phyloP scores from a whole-genome alignment of 2,888 invertebrate species.

The Protonemura montana region DNA sequence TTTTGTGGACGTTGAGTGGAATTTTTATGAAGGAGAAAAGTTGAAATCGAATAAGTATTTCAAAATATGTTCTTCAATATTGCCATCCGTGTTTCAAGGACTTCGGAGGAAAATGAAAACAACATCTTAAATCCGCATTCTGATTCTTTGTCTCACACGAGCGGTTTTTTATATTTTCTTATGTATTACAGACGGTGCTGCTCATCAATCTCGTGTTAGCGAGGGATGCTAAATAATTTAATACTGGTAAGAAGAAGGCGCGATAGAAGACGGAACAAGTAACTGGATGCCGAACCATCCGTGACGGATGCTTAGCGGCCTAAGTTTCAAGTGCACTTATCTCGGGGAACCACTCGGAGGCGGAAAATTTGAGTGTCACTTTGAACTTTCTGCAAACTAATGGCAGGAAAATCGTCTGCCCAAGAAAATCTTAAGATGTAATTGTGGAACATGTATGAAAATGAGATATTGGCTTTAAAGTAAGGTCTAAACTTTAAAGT shows the following conservation, averaged over 20 bases:
- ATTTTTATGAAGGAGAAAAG: background rate
- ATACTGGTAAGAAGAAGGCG: background rate
- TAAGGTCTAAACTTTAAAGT: too few species aligned
- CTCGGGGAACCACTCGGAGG: background rate
- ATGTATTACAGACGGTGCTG: background rate
- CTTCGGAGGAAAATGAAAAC: background rate
- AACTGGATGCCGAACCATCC: background rate
- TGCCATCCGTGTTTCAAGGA: background rate
- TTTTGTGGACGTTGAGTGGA: background rate
- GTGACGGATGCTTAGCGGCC: background rate
- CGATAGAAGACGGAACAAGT: background rate
- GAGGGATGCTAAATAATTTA: background rate
- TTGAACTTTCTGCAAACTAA: background rate
- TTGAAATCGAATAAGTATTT: background rate
- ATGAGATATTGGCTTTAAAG: too few species aligned
- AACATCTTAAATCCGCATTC: background rate
- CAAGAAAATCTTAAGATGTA: background rate
- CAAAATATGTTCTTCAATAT: background rate
- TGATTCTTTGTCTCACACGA: background rate
- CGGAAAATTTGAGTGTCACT: background rate
- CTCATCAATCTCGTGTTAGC: background rate
- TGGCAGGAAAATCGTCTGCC: background rate
- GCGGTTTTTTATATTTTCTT: background rate
- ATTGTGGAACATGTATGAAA: background rate
- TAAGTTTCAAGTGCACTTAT: conserved; percentile 7